Evolutionary conservation across 2,888 invertebrate genomes (phyloP).

Genomic region (Tetheella fluctuosa): DNA sequence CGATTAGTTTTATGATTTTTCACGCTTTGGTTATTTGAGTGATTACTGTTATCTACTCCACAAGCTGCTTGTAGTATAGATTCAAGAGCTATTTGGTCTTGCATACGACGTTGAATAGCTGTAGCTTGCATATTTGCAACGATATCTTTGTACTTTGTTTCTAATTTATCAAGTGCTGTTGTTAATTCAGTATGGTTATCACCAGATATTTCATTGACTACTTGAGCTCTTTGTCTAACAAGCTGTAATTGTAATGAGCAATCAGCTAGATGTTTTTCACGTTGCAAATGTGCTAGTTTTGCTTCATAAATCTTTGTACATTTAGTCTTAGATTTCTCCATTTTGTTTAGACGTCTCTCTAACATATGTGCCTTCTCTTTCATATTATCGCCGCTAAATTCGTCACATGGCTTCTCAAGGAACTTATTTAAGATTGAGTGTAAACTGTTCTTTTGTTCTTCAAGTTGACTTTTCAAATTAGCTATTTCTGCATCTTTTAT

Average conservation of each 20-base stretch:
- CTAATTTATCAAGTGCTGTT: constrained; percentile 66
- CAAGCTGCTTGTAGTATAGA: constrained; percentile 66
- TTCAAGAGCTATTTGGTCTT: constrained; percentile 71
- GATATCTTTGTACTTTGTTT: constrained; percentile 73
- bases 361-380: constrained; percentile 53
- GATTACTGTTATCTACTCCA: constrained; percentile 46
- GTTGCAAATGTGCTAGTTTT: constrained; percentile 62
- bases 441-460: constrained; percentile 58
- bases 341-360: constrained; percentile 65
- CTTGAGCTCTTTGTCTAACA: constrained; percentile 66
- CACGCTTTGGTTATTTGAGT: constrained; percentile 42
- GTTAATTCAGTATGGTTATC: constrained; percentile 65
- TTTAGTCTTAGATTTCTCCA: constrained; percentile 66
- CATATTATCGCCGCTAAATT: constrained; percentile 37
- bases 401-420: constrained; percentile 49
- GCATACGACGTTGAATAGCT: constrained; percentile 70
- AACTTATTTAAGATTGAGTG: constrained; percentile 53
- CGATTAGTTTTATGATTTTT: constrained; percentile 24
- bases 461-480: constrained; percentile 49
- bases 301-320: constrained; percentile 58
- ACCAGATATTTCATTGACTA: constrained; percentile 61
- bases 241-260: constrained; percentile 71
- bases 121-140: constrained; percentile 74
- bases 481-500: constrained; percentile 58
- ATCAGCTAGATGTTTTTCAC: constrained; percentile 69